Percentiles rank a stretch among this genome's conserved stretches.
phyloP scores from a whole-genome alignment of 2,888 invertebrate genomes.

The Brenthis daphne region DNA sequence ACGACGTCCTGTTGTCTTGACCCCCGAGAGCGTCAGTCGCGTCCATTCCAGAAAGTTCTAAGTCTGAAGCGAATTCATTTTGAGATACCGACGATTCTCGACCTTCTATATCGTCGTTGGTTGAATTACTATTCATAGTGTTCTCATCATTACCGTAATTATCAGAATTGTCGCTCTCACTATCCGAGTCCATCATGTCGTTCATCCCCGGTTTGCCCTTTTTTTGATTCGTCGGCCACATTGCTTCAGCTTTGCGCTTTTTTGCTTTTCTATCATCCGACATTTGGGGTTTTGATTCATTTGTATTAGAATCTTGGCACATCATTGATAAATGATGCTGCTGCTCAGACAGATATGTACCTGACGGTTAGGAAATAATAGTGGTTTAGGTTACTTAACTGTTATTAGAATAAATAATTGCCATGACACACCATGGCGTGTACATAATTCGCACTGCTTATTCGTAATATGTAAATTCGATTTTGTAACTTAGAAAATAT shows the following conservation, averaged over 20 bases:
- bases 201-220: constrained; percentile 82
- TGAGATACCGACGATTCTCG: constrained; percentile 73
- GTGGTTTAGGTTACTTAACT: too few species aligned
- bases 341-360: constrained; percentile 72
- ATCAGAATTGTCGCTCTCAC: constrained; percentile 75
- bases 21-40: constrained; percentile 79
- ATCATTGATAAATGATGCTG: constrained; percentile 73
- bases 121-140: constrained; percentile 73
- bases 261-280: constrained; percentile 77
- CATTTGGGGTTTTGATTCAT: constrained; percentile 55
- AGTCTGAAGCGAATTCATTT: constrained; percentile 83
- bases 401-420: too few species aligned
- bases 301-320: constrained; percentile 61
- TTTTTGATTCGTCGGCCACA: constrained; percentile 83
- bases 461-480: too few species aligned
- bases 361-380: constrained; percentile 46
- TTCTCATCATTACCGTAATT: constrained; percentile 72
- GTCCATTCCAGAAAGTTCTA: constrained; percentile 85
- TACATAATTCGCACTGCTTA: too few species aligned
- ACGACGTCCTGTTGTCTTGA: constrained; percentile 69
- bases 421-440: too few species aligned
- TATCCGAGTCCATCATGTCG: constrained; percentile 85
- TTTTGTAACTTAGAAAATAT: too few species aligned
- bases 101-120: constrained; percentile 70
- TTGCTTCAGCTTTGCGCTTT: constrained; percentile 84